phyloP scores from a whole-genome alignment of 2,888 invertebrate genomes.

The Drosophila dives region DNA sequence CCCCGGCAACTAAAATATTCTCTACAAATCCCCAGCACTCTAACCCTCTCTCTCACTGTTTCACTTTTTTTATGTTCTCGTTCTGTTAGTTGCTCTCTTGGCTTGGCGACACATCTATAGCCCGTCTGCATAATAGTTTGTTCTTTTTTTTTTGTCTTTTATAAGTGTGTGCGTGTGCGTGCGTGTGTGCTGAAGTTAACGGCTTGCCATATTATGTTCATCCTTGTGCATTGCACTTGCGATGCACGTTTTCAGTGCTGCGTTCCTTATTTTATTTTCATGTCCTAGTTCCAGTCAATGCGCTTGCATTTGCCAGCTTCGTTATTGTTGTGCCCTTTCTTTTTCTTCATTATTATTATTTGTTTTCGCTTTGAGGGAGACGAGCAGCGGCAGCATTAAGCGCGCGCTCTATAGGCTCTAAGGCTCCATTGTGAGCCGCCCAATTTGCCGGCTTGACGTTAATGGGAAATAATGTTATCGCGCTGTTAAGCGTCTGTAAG shows the following conservation, averaged over 20 bases:
- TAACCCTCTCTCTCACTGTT: conserved; percentile 8
- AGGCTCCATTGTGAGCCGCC: conserved; percentile 54
- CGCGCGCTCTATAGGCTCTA: conserved; percentile 14
- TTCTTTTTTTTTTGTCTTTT: conserved; percentile 66
- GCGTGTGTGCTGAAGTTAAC: conserved; percentile 20
- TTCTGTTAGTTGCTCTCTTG: conserved; percentile 15
- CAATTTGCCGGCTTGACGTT: conserved; percentile 63
- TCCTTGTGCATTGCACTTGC: conserved; percentile 63
- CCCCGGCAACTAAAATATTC: conserved; percentile 35
- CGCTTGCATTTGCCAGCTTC: conserved; percentile 37
- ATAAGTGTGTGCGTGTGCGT: conserved; percentile 9
- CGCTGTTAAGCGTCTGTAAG: conserved; percentile 63
- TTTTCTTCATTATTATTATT: conserved; percentile 1
- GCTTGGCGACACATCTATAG: conserved; percentile 62
- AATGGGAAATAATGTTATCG: conserved; percentile 79
- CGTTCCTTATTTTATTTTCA: conserved; percentile 4
- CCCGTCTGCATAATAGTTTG: conserved; percentile 70
- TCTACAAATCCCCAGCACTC: conserved; percentile 22
- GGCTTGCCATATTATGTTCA: conserved; percentile 53
- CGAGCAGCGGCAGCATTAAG: conserved; percentile 2
- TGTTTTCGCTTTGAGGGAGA: conserved; percentile 1
- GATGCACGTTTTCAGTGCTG: conserved; percentile 46
- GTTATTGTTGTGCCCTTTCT: conserved; percentile 5
- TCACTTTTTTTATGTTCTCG: conserved; percentile 5
- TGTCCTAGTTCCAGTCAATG: conserved; percentile 64